Evolutionary conservation across 1,140 invertebrate genomes (phyloP), one percentile per base, ranked within the genome.

Genomic region (Mactra quadrangularis): DNA sequence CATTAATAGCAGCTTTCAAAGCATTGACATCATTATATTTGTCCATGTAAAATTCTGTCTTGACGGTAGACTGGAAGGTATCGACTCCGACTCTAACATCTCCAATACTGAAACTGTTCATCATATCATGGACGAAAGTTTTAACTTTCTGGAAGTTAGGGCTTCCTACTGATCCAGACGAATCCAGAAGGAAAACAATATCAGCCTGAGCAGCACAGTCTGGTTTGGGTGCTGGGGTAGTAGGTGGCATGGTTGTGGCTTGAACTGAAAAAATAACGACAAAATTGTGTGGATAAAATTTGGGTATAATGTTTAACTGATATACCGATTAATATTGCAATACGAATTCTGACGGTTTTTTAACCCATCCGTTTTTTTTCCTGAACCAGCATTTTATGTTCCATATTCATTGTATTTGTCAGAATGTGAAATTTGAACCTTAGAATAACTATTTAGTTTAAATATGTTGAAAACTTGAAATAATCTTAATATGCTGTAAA

Each of bases 121-220:
- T 76, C 41, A 88, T 52, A 57, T 82, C 78, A 41, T 84, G 85
- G 62, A 88, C 84, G 74, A 88, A 88, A 22, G 45, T 74, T 45
- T 86, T 68, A 29, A 88, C 82, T 29, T 85, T 82, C 70, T 86
- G 72, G 84, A 90, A 90, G 74, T 90, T 89, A 35, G 52, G 52
- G 4, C 72, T 27, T 15, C 87, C 86, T 13, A 90, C 87, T 52
- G 88, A 89, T n/a, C 85, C 86, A 17, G 89, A 90, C 0, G 87
- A 87, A 57, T 90, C 89, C 27, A 90, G 70, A 7, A 90, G 79
- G 84, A 90, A 89, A 15, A 89, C 85, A 59, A 90, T 86, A 62
- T 90, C 89, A 4, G 88, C 87, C 57, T 85, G 47, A 19, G 78
- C 76, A 15, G 83, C 83, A 82, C 87, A 88, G 41, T 64, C 81